Base-by-base conservation (phyloP, 2,113 vertebrate species). In the Psammodynastes pulverulentus region DNA sequence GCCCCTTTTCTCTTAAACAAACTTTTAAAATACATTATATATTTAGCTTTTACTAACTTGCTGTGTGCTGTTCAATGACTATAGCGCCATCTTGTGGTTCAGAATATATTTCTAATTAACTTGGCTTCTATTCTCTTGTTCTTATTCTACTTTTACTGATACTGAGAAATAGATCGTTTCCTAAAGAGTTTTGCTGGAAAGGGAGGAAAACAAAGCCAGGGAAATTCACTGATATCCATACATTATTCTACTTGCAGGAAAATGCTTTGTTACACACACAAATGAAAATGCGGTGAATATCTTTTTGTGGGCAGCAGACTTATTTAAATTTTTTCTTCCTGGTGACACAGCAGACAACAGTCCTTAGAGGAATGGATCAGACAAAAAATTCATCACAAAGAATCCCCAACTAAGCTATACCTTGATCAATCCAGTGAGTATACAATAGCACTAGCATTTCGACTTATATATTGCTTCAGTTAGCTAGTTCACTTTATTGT, bases 21-120 rank as follows among this genome's bases (percentile, higher is more conserved):
- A 67, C 51, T 6, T 87, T 91, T 39, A 3, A 87, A 84, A 84
- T 79, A 17, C 15, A 79, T 4, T 53, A 43, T 15, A 21, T 39
- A 19, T 19, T n/a, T 87, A 67, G 29, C 19, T 17, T 43, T 9
- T 51, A 23, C 29, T 88, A 86, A 62, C 13, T 21, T 49, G 19
- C 12, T 48, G 23, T 23, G 21, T 51, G n/a, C 39, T n/a, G 5
- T 19, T 39, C 45, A 79, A 51, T 23, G 45, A 43, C 43, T 52
- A 46, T 17, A 86, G 34, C 93, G 54, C 96, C 96, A 91, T 86
- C 96, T 94, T 53, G 93, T 7, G 96, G 93, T 84, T 49, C 24
- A 24, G 2, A 43, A 34, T 49, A 29, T 6, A 3, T 8, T 43
- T 53, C 29, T 54, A 52, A 45, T 79, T 79, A 43, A 79, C 0